These are phyloP conservation scores for Aix galericulata DNA, from an alignment of 2,113 vertebrate genomes.

Conservation along the genomic window DNA sequence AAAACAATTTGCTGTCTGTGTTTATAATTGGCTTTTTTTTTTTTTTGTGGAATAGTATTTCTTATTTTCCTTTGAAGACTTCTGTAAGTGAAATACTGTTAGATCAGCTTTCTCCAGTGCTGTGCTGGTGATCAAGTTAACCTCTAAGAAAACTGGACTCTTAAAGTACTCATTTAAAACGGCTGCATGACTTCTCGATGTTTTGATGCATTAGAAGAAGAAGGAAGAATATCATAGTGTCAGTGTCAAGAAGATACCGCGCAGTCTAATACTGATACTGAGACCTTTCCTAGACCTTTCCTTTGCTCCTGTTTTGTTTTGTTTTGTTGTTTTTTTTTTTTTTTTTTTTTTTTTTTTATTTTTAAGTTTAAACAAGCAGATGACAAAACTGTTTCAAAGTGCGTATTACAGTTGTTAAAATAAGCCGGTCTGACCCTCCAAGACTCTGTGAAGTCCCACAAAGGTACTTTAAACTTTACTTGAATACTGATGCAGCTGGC, in stretches of 20 bases:
- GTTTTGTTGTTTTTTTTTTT: conserved; percentile 26
- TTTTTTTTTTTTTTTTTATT: conserved; percentile 19
- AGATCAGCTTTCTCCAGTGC: conserved; percentile 51
- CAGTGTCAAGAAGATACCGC: background rate
- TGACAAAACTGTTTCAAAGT: conserved; percentile 42
- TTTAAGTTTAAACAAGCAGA: conserved; percentile 38
- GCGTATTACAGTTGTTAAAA: conserved; percentile 23
- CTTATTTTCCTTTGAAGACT: conserved; percentile 37
- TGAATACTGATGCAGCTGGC: conserved; percentile 59
- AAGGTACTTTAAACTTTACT: conserved; percentile 70
- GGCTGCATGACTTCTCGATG: conserved; percentile 53
- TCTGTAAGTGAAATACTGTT: conserved; percentile 5
- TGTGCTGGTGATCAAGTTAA: conserved; percentile 55
- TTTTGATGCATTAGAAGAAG: conserved; percentile 42
- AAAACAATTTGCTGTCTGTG: conserved; percentile 7
- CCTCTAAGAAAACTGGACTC: conserved; percentile 33
- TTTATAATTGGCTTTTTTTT: background rate
- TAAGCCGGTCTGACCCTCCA: conserved; percentile 25
- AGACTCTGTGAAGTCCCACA: background rate
- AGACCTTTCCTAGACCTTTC: conserved; percentile 28
- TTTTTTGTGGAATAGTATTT: conserved; percentile 25
- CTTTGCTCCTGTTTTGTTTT: conserved; percentile 47
- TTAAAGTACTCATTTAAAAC: conserved; percentile 33
- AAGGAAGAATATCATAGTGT: conserved; percentile 25
- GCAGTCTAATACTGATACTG: conserved; percentile 19